Evolutionary conservation across 2,113 vertebrate genomes (phyloP), one percentile per base, ranked within the genome.

Genomic region (Colaptes auratus): DNA sequence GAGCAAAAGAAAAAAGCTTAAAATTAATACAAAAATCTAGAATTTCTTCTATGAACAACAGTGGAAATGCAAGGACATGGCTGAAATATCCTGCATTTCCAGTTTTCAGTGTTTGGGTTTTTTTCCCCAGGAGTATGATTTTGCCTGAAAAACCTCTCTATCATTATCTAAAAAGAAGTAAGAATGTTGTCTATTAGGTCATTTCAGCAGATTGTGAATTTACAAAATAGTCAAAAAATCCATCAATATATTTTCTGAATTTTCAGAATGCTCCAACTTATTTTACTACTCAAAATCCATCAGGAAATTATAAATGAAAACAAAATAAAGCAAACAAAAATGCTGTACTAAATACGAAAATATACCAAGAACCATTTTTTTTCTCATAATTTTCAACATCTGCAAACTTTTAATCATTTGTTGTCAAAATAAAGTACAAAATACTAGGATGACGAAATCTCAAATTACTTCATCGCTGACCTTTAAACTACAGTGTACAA

Each of bases 401-500:
- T 75, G 35, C 19, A 79, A 31, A 44, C 3, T 82, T 15, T 31
- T 55, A 65, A 81, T 67, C 5, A 31, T 3, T 90, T 50, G 50
- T n/a, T 75, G 50, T 84, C 63, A 92, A 64, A 88, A n/a, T 76
- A 69, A 87, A 75, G 17, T 23, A 65, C 33, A 55, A 44, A 90
- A 76, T 21, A 28, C 52, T 66, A 63, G 21, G 46, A 64, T 69
- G 44, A 78, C 82, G 84, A 87, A 92, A 76, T 94, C 73, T 80
- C 63, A 86, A 61, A 93, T 92, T 16, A 92, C 67, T 79, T 95
- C 52, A 93, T 66, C 42, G 55, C 2, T 95, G 78, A 91, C 81
- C 74, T 93, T 96, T 88, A 91, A 84, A 89, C 48, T 65, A 30
- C 78, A 92, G 23, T 48, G 63, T 33, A 82, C 31, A 85, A 79